Evolutionary conservation across 2,888 invertebrate species (phyloP).

Genomic region (Caenorhabditis becei): DNA sequence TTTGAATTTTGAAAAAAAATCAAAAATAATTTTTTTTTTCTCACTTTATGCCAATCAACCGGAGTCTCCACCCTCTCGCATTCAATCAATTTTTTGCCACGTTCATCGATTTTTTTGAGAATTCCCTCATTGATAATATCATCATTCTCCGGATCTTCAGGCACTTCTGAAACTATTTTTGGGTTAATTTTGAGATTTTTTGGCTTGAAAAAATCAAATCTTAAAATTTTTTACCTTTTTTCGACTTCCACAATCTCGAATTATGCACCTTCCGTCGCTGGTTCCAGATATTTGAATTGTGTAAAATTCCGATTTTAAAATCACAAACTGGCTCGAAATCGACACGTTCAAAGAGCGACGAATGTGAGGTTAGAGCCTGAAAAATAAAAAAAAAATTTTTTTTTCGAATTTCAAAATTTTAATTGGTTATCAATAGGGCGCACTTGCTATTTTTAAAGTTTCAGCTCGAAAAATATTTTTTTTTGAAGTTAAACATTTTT

Average conservation of each 20-base stretch:
- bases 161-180: constrained; percentile 23
- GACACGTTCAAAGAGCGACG: constrained; percentile 39
- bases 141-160: constrained; percentile 15
- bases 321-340: constrained; percentile 61
- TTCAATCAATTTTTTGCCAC: constrained; percentile 48
- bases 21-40: neutral
- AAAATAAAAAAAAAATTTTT: constrained; percentile 13
- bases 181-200: neutral
- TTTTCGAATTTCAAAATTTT: neutral
- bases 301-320: constrained; percentile 61
- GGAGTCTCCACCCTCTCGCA: constrained; percentile 34
- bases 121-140: constrained; percentile 28
- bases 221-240: constrained; percentile 22
- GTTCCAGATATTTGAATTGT: constrained; percentile 58
- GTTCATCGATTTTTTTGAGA: constrained; percentile 57
- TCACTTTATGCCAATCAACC: constrained; percentile 47
- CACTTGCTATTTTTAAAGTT: neutral
- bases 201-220: neutral
- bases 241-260: constrained; percentile 56
- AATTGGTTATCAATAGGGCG: neutral
- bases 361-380: constrained; percentile 43
- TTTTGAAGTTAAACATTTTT: neutral
- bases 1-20: too few relatives aligned
- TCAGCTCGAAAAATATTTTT: neutral
- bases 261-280: constrained; percentile 51